Conservation (phyloP, 2,888 invertebrate genomes). For the Lasiommata megera region DNA sequence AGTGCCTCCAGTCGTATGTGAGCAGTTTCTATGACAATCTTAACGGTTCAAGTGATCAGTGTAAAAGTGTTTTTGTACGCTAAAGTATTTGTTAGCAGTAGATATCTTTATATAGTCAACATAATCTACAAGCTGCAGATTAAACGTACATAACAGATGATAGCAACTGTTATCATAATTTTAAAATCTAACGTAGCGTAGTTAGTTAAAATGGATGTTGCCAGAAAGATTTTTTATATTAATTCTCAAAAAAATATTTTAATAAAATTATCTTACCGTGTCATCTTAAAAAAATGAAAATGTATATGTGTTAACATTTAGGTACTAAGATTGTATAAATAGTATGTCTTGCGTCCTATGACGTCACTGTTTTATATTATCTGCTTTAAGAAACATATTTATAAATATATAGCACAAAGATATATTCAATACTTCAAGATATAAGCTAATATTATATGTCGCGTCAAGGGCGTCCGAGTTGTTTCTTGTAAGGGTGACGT, state of each 20-base stretch:
- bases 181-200: neutral
- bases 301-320: too few relatives aligned
- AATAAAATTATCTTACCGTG: neutral
- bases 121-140: neutral
- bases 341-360: too few relatives aligned
- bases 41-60: slow-evolving; percentile 7
- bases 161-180: neutral
- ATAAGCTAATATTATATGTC: too few relatives aligned
- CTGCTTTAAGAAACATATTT: too few relatives aligned
- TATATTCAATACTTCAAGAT: too few relatives aligned
- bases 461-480: too few relatives aligned
- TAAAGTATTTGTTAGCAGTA: neutral
- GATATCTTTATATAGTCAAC: neutral
- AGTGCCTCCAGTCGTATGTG: slow-evolving; percentile 48
- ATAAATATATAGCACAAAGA: too few relatives aligned
- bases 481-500: too few relatives aligned
- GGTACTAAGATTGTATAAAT: too few relatives aligned
- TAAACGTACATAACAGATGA: too few relatives aligned
- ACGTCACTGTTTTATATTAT: too few relatives aligned
- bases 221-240: neutral
- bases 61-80: slow-evolving; percentile 1
- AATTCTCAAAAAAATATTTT: neutral
- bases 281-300: too few relatives aligned
- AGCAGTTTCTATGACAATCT: slow-evolving; percentile 53
- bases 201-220: neutral